Evolutionary conservation across 2,888 invertebrate species (phyloP), one percentile per base, ranked within the genome.

Genomic region (Acrobasis repandana): DNA sequence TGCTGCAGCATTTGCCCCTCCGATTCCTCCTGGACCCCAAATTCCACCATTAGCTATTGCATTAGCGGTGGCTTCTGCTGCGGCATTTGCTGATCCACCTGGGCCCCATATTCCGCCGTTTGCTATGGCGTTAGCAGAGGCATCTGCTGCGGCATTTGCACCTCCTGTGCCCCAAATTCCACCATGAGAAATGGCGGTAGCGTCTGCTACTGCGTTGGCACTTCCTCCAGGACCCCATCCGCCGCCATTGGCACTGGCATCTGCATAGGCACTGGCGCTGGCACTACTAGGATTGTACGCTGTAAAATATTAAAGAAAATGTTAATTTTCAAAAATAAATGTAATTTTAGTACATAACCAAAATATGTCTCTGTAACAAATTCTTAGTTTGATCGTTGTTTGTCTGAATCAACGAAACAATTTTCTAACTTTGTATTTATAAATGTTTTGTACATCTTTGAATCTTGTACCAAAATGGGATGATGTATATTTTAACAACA

Each of bases 11-110:
- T 38, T 15, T 5, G 57, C 52, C 1, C 51, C 33, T 51, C 51
- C 60, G n/a, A n/a, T n/a, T n/a, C n/a, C n/a, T n/a, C n/a, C n/a
- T n/a, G n/a, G n/a, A n/a, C n/a, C n/a, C n/a, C n/a, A n/a, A 28
- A 11, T 10, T 20, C 50, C 64, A 47, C 51, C 36, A 20, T 59
- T 58, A 11, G 65, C 63, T 6, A 47, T 43, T 1, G 70, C 66
- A 0, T 68, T 65, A 5, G 72, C 65, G n/a, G n/a, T n/a, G n/a
- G 72, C 58, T 34, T 52, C 20, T 10, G 63, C 58, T 15, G 54
- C 52, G 9, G 54, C 58, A 33, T 38, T 15, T 5, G 57, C 52
- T 4, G 28, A 11, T 51, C 51, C 60, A 28, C 28, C 28, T 28
- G 34, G 16, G 8, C 57, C 60, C 36, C 56, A 28, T 34, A 34